Evolutionary conservation across 1,140 invertebrate species (phyloP).

Genomic region (Prorops nasuta): DNA sequence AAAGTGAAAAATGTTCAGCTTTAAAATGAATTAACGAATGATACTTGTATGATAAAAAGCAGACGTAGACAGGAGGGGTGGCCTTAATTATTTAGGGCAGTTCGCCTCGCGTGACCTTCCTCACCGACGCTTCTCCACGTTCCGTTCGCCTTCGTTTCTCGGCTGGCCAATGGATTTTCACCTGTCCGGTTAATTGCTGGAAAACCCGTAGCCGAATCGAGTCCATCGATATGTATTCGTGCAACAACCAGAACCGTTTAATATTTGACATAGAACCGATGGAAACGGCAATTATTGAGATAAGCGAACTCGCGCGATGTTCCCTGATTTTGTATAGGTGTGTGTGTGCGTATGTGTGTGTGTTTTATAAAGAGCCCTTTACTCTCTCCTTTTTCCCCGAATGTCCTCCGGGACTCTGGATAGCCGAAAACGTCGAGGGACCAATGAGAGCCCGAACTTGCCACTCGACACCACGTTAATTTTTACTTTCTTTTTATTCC

Average conservation of each 20-base stretch:
- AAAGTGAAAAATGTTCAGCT: no score
- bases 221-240: slow-evolving; percentile 28
- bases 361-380: no score
- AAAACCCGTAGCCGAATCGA: slow-evolving; percentile 28
- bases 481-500: no score
- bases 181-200: slow-evolving; percentile 32
- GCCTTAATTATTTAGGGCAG: no score
- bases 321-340: slow-evolving; percentile 29
- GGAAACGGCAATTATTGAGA: slow-evolving; percentile 45
- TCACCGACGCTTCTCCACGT: no score
- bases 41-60: no score
- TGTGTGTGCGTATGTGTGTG: no score
- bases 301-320: slow-evolving; percentile 34
- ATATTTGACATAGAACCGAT: slow-evolving; percentile 39
- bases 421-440: slow-evolving; percentile 12
- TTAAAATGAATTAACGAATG: no score
- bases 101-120: no score
- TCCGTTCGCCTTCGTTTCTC: no score
- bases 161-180: slow-evolving; percentile 36
- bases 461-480: slow-evolving; percentile 19
- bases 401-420: slow-evolving; percentile 17
- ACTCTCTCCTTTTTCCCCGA: slow-evolving; percentile 26
- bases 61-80: no score
- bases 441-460: slow-evolving; percentile 28
- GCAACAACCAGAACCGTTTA: slow-evolving; percentile 25